Evolutionary conservation across 2,888 invertebrate genomes (phyloP).

Genomic region (Spodoptera littoralis): DNA sequence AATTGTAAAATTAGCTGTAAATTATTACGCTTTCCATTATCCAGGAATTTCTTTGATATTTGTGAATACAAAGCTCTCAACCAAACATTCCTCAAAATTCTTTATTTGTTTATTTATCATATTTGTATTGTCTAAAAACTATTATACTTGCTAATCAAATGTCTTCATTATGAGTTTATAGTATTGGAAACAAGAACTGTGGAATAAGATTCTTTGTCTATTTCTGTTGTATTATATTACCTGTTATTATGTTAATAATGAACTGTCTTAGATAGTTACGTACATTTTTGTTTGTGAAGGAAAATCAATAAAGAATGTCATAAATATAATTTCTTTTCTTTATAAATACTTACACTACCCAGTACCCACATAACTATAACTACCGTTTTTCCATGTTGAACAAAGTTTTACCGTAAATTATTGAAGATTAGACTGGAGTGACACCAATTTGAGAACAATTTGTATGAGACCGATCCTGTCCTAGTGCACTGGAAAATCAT

Average conservation of each 20-base stretch:
- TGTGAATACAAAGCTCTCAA: constrained; percentile 18
- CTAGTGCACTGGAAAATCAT: no score
- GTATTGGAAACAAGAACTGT: constrained; percentile 26
- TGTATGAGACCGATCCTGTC: no score
- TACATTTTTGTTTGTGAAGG: constrained; percentile 76
- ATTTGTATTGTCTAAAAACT: constrained; percentile 11
- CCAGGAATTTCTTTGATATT: constrained; percentile 14
- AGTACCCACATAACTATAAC: no score
- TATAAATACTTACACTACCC: no score
- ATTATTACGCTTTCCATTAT: constrained; percentile 17
- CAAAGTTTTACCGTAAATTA: no score
- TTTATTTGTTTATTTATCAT: constrained; percentile 27
- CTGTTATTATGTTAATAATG: constrained; percentile 48
- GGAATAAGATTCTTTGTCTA: constrained; percentile 39
- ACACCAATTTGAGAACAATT: no score
- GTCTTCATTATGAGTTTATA: constrained; percentile 10
- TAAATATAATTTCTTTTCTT: constrained; percentile 31
- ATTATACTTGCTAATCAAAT: constrained; percentile 19
- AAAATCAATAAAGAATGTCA: constrained; percentile 84
- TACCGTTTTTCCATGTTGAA: no score
- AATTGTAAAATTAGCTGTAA: constrained; percentile 28
- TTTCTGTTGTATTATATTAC: constrained; percentile 40
- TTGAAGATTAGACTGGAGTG: no score
- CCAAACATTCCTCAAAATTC: constrained; percentile 36
- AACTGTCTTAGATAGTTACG: constrained; percentile 48